Evolutionary conservation across 2,113 vertebrate species (phyloP), one percentile per base, ranked within the genome.

Genomic region (Triplophysa tibetana): DNA sequence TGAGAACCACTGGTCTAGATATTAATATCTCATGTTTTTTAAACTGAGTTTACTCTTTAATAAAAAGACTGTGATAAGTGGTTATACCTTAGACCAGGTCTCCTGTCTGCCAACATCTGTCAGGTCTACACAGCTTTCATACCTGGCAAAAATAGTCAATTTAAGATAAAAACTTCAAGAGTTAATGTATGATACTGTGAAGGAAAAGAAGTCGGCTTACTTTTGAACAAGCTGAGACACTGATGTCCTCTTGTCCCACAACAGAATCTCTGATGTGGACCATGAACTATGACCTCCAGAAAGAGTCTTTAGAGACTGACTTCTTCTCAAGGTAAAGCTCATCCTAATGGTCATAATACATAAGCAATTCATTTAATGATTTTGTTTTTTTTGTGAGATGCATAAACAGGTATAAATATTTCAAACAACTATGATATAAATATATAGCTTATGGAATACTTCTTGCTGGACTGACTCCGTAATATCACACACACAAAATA

Each of bases 161-260:
- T 41, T 48, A 58, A 21, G 26, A 7, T 14, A 56, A 19, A 41
- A 8, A 43, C 17, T 41, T 16, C 7, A 11, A 63, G 41, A 11
- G 10, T 48, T n/a, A 1, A 76, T 41, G 13, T 10, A 61, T 8
- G 5, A 11, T 10, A 60, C 24, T 52, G 23, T 23, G 60, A 1
- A 26, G 14, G 7, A 63, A 56, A 67, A 17, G 56, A 61, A 19
- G 48, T 17, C 21, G 33, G 87, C 92, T 84, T 86, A 96, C 95
- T 93, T 90, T 81, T 92, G 89, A 48, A 95, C 91, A 75, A 96
- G 79, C 69, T 95, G 90, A 8, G 91, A 94, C 68, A 96, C 95
- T 21, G 94, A 90, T 80, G 90, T 94, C 69, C 86, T 92, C 43
- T 63, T 82, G 58, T 85, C 83, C 88, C 88, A 88, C 83, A 16